A percentile compares a stretch with the other conserved stretches of the same genome.
Evolutionary conservation across 2,888 invertebrate species (phyloP).

Genomic region (Bruchidius siliquastri): DNA sequence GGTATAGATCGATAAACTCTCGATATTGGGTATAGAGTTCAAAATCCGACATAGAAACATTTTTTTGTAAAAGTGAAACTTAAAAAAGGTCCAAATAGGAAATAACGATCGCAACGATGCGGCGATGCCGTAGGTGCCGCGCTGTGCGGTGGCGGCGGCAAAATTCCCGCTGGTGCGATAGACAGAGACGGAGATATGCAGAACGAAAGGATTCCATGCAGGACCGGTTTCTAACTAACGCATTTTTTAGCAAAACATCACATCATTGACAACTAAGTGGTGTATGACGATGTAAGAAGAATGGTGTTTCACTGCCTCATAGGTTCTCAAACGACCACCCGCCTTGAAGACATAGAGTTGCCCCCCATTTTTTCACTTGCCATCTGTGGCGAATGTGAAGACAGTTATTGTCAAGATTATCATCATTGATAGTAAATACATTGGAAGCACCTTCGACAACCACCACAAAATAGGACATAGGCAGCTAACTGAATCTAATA

Average conservation of each 20-base stretch:
- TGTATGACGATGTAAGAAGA: too few species aligned
- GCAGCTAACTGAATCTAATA: too few species aligned
- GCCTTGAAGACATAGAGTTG: too few species aligned
- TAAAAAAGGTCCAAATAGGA: conserved; percentile 12
- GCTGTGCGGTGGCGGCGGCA: background rate
- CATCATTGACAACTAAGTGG: too few species aligned
- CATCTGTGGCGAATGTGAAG: too few species aligned
- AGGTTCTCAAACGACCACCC: too few species aligned
- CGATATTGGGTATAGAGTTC: background rate
- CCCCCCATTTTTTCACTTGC: too few species aligned
- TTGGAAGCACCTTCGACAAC: too few species aligned
- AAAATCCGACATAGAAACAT: background rate
- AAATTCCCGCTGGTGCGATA: background rate
- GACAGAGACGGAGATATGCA: background rate
- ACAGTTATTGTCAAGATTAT: too few species aligned
- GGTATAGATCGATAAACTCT: background rate
- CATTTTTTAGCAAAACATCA: background rate
- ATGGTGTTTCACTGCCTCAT: too few species aligned
- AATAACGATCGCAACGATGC: background rate
- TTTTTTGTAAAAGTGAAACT: conserved; percentile 18
- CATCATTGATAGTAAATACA: too few species aligned
- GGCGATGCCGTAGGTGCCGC: background rate
- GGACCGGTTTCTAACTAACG: background rate
- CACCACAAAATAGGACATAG: too few species aligned
- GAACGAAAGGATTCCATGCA: background rate